phyloP scores from a whole-genome alignment of 1,140 invertebrate species.

The Brachionus koreanus region DNA sequence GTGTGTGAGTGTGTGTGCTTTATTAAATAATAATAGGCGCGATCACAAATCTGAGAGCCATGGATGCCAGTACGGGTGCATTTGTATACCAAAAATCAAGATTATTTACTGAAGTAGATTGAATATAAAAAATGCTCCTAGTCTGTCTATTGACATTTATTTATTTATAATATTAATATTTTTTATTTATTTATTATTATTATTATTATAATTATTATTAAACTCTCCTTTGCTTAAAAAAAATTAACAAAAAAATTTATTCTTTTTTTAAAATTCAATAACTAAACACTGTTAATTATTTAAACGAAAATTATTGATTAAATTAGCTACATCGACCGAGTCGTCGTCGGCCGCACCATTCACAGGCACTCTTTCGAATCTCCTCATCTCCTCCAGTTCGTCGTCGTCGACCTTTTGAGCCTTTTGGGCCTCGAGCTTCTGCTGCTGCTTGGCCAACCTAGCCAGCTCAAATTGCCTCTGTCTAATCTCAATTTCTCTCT shows the following conservation, averaged over 20 bases:
- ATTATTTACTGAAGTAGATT: no score
- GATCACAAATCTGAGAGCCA: no score
- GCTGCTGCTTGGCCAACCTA: neutral
- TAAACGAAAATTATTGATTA: slow-evolving; percentile 30
- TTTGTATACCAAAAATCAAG: no score
- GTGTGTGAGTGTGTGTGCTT: no score
- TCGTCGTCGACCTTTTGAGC: neutral
- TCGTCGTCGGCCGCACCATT: neutral
- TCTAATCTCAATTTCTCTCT: slow-evolving; percentile 29
- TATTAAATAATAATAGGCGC: no score
- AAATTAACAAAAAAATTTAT: neutral
- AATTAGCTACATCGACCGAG: slow-evolving; percentile 34
- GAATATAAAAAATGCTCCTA: no score
- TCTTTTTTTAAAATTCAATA: neutral
- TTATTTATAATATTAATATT: no score
- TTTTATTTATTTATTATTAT: no score
- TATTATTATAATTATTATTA: no score
- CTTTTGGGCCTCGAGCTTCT: neutral
- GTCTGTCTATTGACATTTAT: no score
- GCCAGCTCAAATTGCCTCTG: slow-evolving; percentile 15
- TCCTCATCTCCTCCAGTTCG: neutral
- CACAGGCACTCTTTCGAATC: slow-evolving; percentile 31
- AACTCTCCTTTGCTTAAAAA: no score
- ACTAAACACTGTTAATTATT: slow-evolving; percentile 25
- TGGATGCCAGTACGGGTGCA: no score